Percentiles rank a stretch among this genome's conserved stretches.
These are phyloP conservation scores for Harpagifer antarcticus DNA, from an alignment of 2,797 vertebrate genomes.

Conservation along the genomic window DNA sequence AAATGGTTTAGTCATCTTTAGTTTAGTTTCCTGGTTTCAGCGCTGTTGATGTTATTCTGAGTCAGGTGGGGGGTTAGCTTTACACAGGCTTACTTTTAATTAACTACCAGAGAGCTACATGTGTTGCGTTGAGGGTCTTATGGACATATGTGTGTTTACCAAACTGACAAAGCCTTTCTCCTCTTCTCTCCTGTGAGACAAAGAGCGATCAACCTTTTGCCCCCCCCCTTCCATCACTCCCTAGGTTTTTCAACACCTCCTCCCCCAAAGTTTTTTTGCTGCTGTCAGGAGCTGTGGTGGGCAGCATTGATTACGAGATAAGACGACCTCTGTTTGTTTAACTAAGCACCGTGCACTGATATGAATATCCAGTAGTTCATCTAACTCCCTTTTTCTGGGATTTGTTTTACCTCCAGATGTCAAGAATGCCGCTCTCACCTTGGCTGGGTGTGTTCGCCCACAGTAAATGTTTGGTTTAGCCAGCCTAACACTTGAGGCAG, in stretches of 20 bases:
- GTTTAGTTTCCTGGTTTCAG: constrained; percentile 37
- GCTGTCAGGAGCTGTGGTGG: background rate
- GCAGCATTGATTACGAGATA: constrained; percentile 5
- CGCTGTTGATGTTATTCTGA: constrained; percentile 29
- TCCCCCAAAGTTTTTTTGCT: background rate
- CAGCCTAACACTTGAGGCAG: constrained; percentile 39
- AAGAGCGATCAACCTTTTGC: background rate
- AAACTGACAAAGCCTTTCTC: constrained; percentile 15
- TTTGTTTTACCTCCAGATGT: background rate
- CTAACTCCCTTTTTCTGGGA: constrained; percentile 9
- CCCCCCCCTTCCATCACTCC: constrained; percentile 10
- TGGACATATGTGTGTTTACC: constrained; percentile 41
- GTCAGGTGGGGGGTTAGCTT: constrained; percentile 7
- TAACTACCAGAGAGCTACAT: constrained; percentile 7
- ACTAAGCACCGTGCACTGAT: constrained; percentile 12
- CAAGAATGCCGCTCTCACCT: constrained; percentile 31
- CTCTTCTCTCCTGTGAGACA: background rate
- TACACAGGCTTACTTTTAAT: constrained; percentile 26
- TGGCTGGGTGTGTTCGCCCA: constrained; percentile 43
- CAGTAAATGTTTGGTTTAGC: constrained; percentile 66
- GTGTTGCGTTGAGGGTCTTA: constrained; percentile 23
- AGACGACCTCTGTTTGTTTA: constrained; percentile 36
- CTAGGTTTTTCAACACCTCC: constrained; percentile 4
- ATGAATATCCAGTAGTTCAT: constrained; percentile 8
- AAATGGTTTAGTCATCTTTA: constrained; percentile 39